These are phyloP conservation scores for Leiothrix lutea DNA, from an alignment of 2,113 vertebrate genomes.

Conservation along the genomic window DNA sequence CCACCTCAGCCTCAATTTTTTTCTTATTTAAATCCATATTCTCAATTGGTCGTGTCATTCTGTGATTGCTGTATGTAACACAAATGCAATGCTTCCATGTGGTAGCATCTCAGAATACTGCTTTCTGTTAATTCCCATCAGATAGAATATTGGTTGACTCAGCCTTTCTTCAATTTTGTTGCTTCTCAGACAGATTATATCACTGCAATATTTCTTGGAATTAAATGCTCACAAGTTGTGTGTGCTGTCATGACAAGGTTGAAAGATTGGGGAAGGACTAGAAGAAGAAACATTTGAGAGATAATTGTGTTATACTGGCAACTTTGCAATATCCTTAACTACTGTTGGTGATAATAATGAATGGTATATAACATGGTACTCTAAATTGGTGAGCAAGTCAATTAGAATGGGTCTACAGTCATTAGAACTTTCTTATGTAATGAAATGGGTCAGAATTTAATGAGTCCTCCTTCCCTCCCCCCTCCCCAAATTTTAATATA, in stretches of 20 bases:
- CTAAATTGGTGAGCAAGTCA: not conserved
- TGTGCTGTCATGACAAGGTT: not conserved
- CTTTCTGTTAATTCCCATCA: not conserved
- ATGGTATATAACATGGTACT: not conserved
- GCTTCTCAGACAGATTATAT: not conserved
- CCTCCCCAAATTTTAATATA: not conserved
- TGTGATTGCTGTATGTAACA: not conserved
- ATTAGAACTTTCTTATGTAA: not conserved
- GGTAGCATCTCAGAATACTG: not conserved
- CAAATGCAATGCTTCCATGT: not conserved
- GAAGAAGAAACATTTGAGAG: not conserved
- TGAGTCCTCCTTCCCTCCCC: not conserved
- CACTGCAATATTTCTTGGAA: not conserved
- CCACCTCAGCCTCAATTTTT: fast-evolving
- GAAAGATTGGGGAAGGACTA: not conserved
- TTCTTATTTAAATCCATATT: not conserved
- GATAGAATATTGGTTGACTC: not conserved
- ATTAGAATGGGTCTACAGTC: not conserved
- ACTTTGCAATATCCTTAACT: not conserved
- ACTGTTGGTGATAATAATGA: not conserved
- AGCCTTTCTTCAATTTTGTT: not conserved
- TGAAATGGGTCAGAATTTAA: not conserved
- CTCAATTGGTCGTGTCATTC: not conserved
- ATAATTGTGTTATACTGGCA: not conserved
- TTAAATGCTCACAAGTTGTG: not conserved